Conservation (phyloP, 2,113 vertebrate genomes). For the Chiloscyllium plagiosum region DNA sequence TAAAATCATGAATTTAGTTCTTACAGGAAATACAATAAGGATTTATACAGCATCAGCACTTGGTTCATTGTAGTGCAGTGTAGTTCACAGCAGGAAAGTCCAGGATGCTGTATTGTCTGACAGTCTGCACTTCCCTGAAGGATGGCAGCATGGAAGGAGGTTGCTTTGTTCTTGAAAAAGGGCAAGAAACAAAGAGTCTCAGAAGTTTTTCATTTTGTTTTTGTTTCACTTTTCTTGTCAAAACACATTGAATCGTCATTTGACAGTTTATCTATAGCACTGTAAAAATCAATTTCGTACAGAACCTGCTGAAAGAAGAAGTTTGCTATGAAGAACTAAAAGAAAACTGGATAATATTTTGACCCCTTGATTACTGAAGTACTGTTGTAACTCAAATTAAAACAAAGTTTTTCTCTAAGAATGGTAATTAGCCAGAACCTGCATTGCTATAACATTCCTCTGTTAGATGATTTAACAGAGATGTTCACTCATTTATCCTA, state of each 20-base stretch:
- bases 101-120: neutral
- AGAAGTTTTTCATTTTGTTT: conserved; percentile 28
- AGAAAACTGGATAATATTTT: neutral
- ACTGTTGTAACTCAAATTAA: neutral
- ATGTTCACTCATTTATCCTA: neutral
- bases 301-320: conserved; percentile 1
- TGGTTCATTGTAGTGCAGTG: neutral
- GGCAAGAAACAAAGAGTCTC: conserved; percentile 4
- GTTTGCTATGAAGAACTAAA: neutral
- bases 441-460: neutral
- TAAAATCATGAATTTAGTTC: neutral
- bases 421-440: neutral
- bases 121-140: neutral
- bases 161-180: conserved; percentile 31
- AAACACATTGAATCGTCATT: conserved; percentile 28
- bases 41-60: neutral
- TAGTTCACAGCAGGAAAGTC: neutral
- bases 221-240: conserved; percentile 31
- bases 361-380: neutral
- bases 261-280: conserved; percentile 21
- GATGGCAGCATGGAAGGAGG: conserved; percentile 4
- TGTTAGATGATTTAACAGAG: neutral
- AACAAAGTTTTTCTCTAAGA: neutral
- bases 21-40: neutral
- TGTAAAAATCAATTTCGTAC: conserved; percentile 12